Evolutionary conservation across 35 echinoderm and acorn worm genomes (phyloP), one percentile per base, ranked within the genome.

Genomic region (Amphiura filiformis): DNA sequence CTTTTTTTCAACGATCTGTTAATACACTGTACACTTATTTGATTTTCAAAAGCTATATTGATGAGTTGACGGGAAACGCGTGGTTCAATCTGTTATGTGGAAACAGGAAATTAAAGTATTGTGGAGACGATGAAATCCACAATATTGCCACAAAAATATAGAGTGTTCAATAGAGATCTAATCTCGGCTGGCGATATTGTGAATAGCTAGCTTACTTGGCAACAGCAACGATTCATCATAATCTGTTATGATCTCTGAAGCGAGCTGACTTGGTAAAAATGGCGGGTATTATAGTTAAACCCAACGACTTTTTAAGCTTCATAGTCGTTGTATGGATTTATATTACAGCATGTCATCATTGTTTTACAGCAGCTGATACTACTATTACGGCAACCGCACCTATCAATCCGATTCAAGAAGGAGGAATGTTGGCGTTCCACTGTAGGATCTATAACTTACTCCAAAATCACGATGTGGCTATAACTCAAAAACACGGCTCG

Each of bases 11-110:
- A 70, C 61, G 17, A 30, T 26, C 28, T 70, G 61, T 70, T 70
- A 70, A 11, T 70, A 70, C 61, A 30, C 61, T 70, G 28, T 70
- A 70, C 61, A 70, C 61, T 70, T 70, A 70, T 70, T 70, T 70
- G 61, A 70, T 70, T 70, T 70, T 70, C 61, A 26, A 70, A 70
- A 70, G 61, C 61, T n/a, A 30, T 70, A 70, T 70, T 70, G 61
- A 70, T 70, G 61, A n/a, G 61, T 70, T 70, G 61, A 30, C 61
- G 61, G 61, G 61, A 70, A 70, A 30, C 61, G 61, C 28, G 17
- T 18, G 28, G 61, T 70, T 70, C 28, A 13, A 70, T 70, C 9
- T 70, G 15, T 13, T 15, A 18, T 26, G 26, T n/a, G 20, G 44
- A 18, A 23, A 70, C 61, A 70, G 61, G 61, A 70, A 70, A 70